Base-by-base conservation (phyloP, 2,888 invertebrate genomes). In the Polietes domitor region DNA sequence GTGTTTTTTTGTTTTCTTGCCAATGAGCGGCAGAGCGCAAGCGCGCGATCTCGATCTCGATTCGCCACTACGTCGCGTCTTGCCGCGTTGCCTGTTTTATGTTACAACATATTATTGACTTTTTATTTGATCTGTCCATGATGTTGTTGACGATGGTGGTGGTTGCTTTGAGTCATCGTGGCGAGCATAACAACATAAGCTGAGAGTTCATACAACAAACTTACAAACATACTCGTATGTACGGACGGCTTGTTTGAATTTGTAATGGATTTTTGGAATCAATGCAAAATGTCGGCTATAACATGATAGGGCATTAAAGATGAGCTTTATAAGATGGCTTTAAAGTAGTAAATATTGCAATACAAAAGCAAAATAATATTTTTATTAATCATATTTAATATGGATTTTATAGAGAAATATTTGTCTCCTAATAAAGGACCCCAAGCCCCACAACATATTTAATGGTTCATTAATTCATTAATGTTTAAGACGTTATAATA, bases 41-140 rank as follows among this genome's bases (percentile, higher is more conserved):
- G 24, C 26, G 12, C 26, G 58, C 37, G 37, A 3, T 37, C 12
- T 12, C 37, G 37, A 3, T 37, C 12, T 12, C 26, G n/a, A 58
- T 58, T 26, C 26, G 28, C 26, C 37, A n/a, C n/a, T n/a, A n/a
- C 61, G n/a, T 28, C 28, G 61, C 28, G 0, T 58, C 26, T 28
- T 61, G n/a, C n/a, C n/a, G 12, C 55, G 24, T 21, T n/a, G n/a
- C n/a, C 21, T 53, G 15, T 58, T 26, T 15, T 58, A n/a, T 26
- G 61, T 61, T 61, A 61, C 61, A 61, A 32, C 61, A 61, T 61
- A 28, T 28, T 61, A 61, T 61, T 61, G 61, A 28, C 61, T 61
- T 32, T 61, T 61, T 15, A n/a, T 61, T 61, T 61, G 61, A 37
- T 61, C n/a, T 28, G 61, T 61, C 61, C 61, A 58, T 58, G 21